Evolutionary conservation across 2,113 vertebrate genomes (phyloP).

Genomic region (Mormoops blainvillei): DNA sequence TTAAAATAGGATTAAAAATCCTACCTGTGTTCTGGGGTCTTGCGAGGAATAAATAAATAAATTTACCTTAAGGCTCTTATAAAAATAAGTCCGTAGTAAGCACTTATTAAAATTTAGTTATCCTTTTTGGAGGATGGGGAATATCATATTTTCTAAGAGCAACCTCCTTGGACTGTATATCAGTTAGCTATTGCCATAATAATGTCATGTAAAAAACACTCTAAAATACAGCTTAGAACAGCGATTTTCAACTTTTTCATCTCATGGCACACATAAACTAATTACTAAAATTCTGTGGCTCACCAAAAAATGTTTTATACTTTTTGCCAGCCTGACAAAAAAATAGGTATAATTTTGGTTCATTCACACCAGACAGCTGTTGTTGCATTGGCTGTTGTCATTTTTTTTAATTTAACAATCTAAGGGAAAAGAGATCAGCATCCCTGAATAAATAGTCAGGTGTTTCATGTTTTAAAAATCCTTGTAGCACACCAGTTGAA

Average conservation of each 20-base stretch:
- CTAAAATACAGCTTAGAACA: background rate
- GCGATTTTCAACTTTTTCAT: background rate
- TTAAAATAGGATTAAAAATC: background rate
- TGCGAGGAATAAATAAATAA: background rate
- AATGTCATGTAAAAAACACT: background rate
- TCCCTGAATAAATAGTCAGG: too few relatives aligned
- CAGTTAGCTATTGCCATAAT: background rate
- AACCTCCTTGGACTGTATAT: background rate
- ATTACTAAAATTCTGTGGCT: background rate
- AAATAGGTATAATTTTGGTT: background rate
- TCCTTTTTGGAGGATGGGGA: background rate
- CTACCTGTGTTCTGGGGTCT: background rate
- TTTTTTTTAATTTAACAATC: background rate
- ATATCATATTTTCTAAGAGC: background rate
- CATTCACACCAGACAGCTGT: background rate
- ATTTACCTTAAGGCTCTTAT: background rate
- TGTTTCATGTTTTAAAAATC: background rate
- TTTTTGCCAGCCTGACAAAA: background rate
- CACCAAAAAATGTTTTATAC: background rate
- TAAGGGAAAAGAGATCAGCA: too few relatives aligned
- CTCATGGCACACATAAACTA: background rate
- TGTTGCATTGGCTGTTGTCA: background rate
- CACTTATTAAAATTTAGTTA: background rate
- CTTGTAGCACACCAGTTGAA: background rate
- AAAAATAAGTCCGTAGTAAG: background rate